Evolutionary conservation across 2,888 invertebrate species (phyloP), one percentile per base, ranked within the genome.

Genomic region (Phania funesta): DNA sequence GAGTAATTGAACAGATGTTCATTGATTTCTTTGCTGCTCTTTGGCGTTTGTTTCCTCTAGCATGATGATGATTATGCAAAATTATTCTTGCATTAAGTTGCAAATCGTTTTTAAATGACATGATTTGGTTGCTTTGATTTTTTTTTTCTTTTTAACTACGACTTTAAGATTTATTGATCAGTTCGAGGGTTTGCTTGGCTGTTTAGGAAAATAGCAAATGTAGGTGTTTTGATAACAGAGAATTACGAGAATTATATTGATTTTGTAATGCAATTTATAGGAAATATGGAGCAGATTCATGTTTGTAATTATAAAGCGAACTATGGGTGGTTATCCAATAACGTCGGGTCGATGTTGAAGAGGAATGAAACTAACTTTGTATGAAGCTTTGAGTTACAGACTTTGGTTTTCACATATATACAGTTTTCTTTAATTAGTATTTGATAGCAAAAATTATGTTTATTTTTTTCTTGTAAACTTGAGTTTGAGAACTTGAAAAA

Each of bases 1-100:
- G 44, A 68, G 50, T 68, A 78, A 78, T 78, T 75, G 78, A 75
- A 82, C 82, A 82, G 82, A 82, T 82, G 82, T 82, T 82, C 78
- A 78, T 52, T 67, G 41, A 50, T 67, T 65, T 52, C 6, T 58
- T 46, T 73, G 3, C 3, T 48, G 3, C 16, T 67, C 29, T 75
- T 62, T 70, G 62, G 29, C 18, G n/a, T 65, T 65, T 54, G 20
- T 73, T 67, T 58, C 78, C 68, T 52, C 65, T 75, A 38, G 26
- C 26, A 41, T 54, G 52, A 70, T 65, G 56, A 81, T 74, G 73
- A 81, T 81, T 81, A 81, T 81, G 81, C 81, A 81, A 81, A 81
- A 71, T 68, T 77, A 81, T 77, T 81, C 73, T 75, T 65, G 71
- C 41, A 52, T 64, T 50, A 75, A 54, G 32, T 75, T 73, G 60